Base-by-base conservation (phyloP, 2,888 invertebrate species). In the Endotricha flammealis region DNA sequence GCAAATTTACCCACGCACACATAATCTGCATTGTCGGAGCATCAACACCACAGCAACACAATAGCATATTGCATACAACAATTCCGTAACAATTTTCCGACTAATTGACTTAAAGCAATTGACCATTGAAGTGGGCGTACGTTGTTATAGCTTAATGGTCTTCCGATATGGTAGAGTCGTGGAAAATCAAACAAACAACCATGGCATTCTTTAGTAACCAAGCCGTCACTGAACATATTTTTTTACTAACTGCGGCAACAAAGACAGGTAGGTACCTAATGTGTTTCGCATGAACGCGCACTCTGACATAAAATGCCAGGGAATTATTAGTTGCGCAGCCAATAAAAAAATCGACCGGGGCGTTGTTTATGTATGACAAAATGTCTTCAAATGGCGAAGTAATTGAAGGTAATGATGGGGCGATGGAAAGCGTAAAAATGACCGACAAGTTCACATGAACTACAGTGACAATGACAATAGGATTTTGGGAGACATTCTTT, bases 81-180 rank as follows among this genome's bases (percentile, higher is more conserved):
- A 60, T 62, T 64, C 68, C 63, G 56, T 64, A 61, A 74, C 74
- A 80, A 85, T 85, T 83, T 82, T 81, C 75, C 85, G 82, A 76
- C 74, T 80, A 83, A 83, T 85, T 85, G 81, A 79, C 56, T 66
- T 65, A 70, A 70, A 64, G 73, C 76, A 81, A 78, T 82, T 69
- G 79, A 81, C 72, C 83, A 77, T 83, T 73, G 61, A 69, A 68
- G 64, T 64, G 54, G 64, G 61, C 64, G 71, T 69, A 59, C 57
- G 69, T 66, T 71, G 65, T 78, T 67, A 77, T 69, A 71, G 64
- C 60, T 78, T 79, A 80, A 82, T 80, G 53, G 73, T 64, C 57
- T 65, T 63, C 60, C 67, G 72, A 77, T 81, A 79, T 71, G 68
- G 57, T 53, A 46, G 55, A 43, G 51, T 53, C 50, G 53, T 61